A percentile compares a stretch with the other conserved stretches of the same genome.
These are phyloP conservation scores for Podargus strigoides DNA, from an alignment of 2,797 vertebrate genomes.

Conservation along the genomic window DNA sequence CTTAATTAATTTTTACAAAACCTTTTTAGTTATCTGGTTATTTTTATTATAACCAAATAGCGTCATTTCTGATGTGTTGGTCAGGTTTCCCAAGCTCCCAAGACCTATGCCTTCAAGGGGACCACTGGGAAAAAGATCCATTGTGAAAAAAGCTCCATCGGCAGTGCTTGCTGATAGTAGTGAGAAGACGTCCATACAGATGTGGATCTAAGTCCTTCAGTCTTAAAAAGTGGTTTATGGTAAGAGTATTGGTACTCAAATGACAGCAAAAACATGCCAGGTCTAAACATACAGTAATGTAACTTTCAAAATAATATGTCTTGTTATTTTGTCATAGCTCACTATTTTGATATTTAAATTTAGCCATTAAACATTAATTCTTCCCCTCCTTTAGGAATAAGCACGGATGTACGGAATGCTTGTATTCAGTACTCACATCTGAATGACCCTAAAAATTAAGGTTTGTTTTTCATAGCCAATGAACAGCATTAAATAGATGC, in stretches of 20 bases:
- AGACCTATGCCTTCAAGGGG: neutral
- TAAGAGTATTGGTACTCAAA: neutral
- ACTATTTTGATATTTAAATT: neutral
- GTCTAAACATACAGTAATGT: neutral
- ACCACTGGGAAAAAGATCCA: neutral
- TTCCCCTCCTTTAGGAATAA: neutral
- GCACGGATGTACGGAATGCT: neutral
- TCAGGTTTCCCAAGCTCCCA: neutral
- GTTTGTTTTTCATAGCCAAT: neutral
- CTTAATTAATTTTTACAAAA: neutral
- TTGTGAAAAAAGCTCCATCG: neutral
- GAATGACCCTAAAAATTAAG: neutral
- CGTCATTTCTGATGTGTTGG: neutral
- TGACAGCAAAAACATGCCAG: neutral
- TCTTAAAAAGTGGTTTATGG: neutral
- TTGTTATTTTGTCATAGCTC: neutral
- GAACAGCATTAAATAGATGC: neutral
- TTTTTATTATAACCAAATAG: neutral
- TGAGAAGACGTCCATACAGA: neutral
- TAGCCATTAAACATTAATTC: neutral
- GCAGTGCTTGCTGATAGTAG: rapidly evolving
- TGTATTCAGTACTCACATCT: neutral
- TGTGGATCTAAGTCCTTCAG: neutral
- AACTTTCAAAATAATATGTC: neutral
- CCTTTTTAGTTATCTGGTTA: neutral